Evolutionary conservation across 2,888 invertebrate species (phyloP).

Genomic region (Xestia c-nigrum): DNA sequence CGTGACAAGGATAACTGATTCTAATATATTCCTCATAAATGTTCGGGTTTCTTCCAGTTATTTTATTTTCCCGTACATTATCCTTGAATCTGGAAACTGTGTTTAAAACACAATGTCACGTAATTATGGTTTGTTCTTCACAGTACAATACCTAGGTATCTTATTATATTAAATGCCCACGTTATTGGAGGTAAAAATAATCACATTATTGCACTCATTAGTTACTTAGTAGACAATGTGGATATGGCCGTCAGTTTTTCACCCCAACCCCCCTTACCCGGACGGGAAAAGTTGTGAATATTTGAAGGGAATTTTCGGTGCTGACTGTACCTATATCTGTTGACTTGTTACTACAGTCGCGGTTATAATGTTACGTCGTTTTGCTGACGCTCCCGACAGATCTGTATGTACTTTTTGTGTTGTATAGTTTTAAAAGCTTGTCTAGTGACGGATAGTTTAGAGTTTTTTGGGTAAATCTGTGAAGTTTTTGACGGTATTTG

Average conservation of each 20-base stretch:
- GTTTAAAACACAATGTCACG: slow-evolving; percentile 4
- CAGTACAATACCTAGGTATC: neutral
- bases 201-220: slow-evolving; percentile 58
- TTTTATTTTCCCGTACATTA: slow-evolving; percentile 39
- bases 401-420: slow-evolving; percentile 36
- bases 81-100: slow-evolving; percentile 19
- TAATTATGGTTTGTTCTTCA: neutral
- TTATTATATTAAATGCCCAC: slow-evolving; percentile 26
- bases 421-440: slow-evolving; percentile 45
- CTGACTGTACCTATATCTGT: slow-evolving; percentile 69
- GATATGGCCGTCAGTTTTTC: slow-evolving; percentile 65
- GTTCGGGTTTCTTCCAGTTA: slow-evolving; percentile 26
- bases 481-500: slow-evolving; percentile 27
- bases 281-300: slow-evolving; percentile 79
- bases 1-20: slow-evolving; percentile 39
- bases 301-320: slow-evolving; percentile 78
- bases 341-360: slow-evolving; percentile 61
- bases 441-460: slow-evolving; percentile 26
- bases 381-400: slow-evolving; percentile 34
- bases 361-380: slow-evolving; percentile 55
- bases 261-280: slow-evolving; percentile 63
- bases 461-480: neutral
- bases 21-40: slow-evolving; percentile 1
- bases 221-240: slow-evolving; percentile 44
- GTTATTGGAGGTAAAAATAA: slow-evolving; percentile 47